phyloP scores from a whole-genome alignment of 2,797 vertebrate species.

The Orientallactaga sibirica region DNA sequence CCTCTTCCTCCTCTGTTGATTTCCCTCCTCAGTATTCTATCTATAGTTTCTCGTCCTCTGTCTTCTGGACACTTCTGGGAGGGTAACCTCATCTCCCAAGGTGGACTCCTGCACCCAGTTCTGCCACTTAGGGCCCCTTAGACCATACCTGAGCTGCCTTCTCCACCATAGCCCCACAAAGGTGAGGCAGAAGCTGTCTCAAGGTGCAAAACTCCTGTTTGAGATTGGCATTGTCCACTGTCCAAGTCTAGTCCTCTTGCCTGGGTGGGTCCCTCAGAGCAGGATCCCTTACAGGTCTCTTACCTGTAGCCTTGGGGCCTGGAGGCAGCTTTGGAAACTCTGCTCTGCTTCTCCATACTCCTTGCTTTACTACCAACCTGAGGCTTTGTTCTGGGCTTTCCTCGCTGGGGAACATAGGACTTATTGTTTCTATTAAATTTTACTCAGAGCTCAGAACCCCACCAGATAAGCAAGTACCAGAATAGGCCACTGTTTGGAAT shows the following conservation, averaged over 20 bases:
- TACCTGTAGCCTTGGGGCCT: not conserved
- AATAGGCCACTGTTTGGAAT: not conserved
- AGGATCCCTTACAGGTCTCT: not conserved
- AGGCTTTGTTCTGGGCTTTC: not conserved
- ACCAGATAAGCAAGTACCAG: not conserved
- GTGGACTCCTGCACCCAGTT: not conserved
- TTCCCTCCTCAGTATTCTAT: not conserved
- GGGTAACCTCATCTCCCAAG: not conserved
- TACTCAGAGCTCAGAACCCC: not conserved
- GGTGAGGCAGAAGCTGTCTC: not conserved
- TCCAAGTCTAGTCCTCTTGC: not conserved
- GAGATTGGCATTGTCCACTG: not conserved
- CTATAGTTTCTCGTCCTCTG: constrained; percentile 30
- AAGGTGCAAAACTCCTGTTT: not conserved
- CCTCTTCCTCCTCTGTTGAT: not conserved
- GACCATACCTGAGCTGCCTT: not conserved
- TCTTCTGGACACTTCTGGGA: not conserved
- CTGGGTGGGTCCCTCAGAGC: not conserved
- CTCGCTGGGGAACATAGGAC: not conserved
- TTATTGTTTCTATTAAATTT: not conserved
- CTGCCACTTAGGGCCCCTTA: not conserved
- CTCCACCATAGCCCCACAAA: not conserved
- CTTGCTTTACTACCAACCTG: not conserved
- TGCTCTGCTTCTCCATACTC: not conserved
- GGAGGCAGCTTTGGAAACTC: not conserved